Evolutionary conservation across 2,888 invertebrate genomes (phyloP).

Genomic region (Anarsia innoxiella): DNA sequence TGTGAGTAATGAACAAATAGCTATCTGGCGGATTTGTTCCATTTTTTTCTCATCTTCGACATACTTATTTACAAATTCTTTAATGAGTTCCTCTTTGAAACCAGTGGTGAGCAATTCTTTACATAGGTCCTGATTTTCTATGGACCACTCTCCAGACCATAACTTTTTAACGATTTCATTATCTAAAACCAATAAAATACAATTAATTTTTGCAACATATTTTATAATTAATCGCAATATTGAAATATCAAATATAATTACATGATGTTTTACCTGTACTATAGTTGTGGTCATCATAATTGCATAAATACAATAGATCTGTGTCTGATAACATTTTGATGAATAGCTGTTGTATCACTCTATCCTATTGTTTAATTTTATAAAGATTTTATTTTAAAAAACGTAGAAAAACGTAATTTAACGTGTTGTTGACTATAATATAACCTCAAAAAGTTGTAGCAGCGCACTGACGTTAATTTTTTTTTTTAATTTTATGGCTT

Average conservation of each 20-base stretch:
- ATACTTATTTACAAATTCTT: slow-evolving; percentile 32
- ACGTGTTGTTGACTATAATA: slow-evolving; percentile 1
- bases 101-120: slow-evolving; percentile 40
- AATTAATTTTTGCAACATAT: slow-evolving; percentile 1
- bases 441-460: slow-evolving; percentile 8
- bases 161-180: slow-evolving; percentile 36
- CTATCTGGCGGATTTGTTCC: slow-evolving; percentile 69
- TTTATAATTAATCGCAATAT: slow-evolving; percentile 1
- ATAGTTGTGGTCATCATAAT: slow-evolving; percentile 45
- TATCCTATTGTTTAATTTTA: background rate
- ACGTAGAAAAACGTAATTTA: background rate
- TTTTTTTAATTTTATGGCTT: background rate
- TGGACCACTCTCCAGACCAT: slow-evolving; percentile 48
- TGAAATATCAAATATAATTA: slow-evolving; percentile 1
- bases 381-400: background rate
- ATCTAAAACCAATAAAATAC: slow-evolving; percentile 25
- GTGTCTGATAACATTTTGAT: slow-evolving; percentile 6
- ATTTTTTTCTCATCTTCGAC: slow-evolving; percentile 26
- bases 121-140: slow-evolving; percentile 36
- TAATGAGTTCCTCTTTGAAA: slow-evolving; percentile 36
- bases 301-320: slow-evolving; percentile 43
- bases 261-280: slow-evolving; percentile 32
- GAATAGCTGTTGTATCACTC: background rate
- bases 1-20: slow-evolving; percentile 78
- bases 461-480: background rate